Evolutionary conservation across 2,113 vertebrate species (phyloP).

Genomic region (Zapus hudsonius): DNA sequence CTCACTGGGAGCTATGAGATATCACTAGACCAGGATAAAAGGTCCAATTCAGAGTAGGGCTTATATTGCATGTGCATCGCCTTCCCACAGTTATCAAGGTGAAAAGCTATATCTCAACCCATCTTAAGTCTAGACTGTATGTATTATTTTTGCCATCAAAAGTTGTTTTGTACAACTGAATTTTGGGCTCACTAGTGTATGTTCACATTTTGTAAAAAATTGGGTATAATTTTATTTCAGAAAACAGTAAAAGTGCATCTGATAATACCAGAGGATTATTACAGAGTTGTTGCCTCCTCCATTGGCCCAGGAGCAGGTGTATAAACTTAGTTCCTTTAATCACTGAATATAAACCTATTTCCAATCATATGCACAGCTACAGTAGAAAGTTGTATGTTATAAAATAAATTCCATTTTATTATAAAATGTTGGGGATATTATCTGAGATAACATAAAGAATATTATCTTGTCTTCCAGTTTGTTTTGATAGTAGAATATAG

Average conservation of each 20-base stretch:
- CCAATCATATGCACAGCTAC: background rate
- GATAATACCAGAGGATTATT: background rate
- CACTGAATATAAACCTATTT: background rate
- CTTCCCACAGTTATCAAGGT: background rate
- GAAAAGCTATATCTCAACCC: background rate
- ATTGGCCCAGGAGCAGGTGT: background rate
- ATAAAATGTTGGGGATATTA: constrained; percentile 11
- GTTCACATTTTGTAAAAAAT: constrained; percentile 24
- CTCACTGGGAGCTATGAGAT: background rate
- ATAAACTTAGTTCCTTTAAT: background rate
- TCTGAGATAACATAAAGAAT: constrained; percentile 51
- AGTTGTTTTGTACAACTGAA: background rate
- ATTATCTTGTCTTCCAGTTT: constrained; percentile 70
- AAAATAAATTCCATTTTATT: constrained; percentile 40
- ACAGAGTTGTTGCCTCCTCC: background rate
- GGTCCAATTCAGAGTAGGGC: background rate
- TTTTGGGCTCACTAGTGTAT: background rate
- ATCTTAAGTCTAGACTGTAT: background rate
- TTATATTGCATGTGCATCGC: background rate
- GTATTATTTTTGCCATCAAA: background rate
- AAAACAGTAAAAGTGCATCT: background rate
- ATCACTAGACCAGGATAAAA: background rate
- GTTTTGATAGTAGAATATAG: constrained; percentile 55
- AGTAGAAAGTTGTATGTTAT: constrained; percentile 26
- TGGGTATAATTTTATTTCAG: background rate